Conservation (phyloP, 2,113 vertebrate species). For the Macroglossus sobrinus region DNA sequence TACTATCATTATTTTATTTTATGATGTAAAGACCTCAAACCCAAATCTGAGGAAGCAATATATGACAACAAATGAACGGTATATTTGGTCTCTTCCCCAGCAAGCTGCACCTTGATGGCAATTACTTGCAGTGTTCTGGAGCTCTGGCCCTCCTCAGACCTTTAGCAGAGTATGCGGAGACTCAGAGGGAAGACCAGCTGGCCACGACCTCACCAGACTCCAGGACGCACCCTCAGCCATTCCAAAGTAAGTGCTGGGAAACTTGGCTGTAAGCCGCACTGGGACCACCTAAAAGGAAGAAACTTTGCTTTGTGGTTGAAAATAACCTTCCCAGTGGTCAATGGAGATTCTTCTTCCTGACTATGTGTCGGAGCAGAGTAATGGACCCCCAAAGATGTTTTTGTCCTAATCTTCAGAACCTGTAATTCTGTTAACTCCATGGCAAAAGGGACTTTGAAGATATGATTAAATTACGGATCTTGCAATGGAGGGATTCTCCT, state of each 20-base stretch:
- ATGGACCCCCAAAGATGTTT: not conserved
- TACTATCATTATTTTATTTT: not conserved
- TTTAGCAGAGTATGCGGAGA: constrained; percentile 63
- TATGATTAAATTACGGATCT: not conserved
- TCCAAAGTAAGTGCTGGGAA: constrained; percentile 55
- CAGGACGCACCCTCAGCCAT: not conserved
- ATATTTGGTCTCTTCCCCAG: constrained; percentile 53
- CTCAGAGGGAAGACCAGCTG: not conserved
- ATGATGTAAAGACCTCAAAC: not conserved
- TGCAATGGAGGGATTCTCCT: too few relatives aligned
- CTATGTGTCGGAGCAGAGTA: not conserved
- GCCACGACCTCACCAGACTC: not conserved
- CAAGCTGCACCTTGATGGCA: constrained; percentile 75
- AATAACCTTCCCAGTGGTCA: not conserved
- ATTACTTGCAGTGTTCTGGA: constrained; percentile 74
- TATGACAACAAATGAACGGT: not conserved
- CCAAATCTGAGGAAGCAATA: not conserved
- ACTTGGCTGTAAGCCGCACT: not conserved
- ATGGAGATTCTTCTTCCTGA: not conserved
- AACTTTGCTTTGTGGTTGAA: not conserved
- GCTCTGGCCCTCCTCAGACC: constrained; percentile 73
- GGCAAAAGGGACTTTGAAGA: not conserved
- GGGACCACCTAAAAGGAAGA: not conserved
- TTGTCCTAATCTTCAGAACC: not conserved
- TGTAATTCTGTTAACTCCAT: not conserved